Base-by-base conservation (phyloP, 2,888 invertebrate species). In the Pachliopta kotzebuea region DNA sequence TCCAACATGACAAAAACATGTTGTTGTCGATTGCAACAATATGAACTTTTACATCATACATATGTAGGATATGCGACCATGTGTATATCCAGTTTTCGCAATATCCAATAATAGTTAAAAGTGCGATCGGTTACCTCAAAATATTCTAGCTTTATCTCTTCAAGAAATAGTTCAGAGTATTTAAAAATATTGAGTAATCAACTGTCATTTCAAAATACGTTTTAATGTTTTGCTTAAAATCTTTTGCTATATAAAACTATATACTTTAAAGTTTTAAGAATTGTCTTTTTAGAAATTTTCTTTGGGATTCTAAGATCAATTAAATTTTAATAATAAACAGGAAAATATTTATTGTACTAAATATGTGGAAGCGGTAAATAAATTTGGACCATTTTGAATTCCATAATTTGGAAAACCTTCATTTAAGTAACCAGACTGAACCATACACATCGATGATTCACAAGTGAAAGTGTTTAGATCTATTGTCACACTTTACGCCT, bases 381-480 rank as follows among this genome's bases (percentile, higher is more conserved):
- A 7, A n/a, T 42, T n/a, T 45, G 8, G 45, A 45, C 18, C n/a
- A 45, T 45, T 2, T 37, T 14, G 37, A 37, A 45, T 45, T 45
- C 18, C 50, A 52, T 52, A 52, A 52, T 4, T 3, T 9, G 3
- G n/a, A 6, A 52, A 52, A 52, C 11, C 11, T 52, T 21, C n/a
- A 52, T 52, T 23, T 21, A 9, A 52, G 21, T 52, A 21, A 23
- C 18, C n/a, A 52, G 21, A 21, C 9, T 7, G 3, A n/a, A 18
- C 20, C 14, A 21, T 52, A 14, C 14, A 52, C 21, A 52, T 9
- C n/a, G 21, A 52, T 52, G 50, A 52, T 21, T 60, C 64, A 65
- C 53, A 56, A 75, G 79, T 75, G 81, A 81, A 81, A 81, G 81
- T 71, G 60, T 60, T 69, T 67, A 68, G 71, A 73, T 74, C 70